These are phyloP conservation scores for Stichopus horrens DNA, from an alignment of 53 echinoderm and acorn worm genomes.

Conservation along the genomic window DNA sequence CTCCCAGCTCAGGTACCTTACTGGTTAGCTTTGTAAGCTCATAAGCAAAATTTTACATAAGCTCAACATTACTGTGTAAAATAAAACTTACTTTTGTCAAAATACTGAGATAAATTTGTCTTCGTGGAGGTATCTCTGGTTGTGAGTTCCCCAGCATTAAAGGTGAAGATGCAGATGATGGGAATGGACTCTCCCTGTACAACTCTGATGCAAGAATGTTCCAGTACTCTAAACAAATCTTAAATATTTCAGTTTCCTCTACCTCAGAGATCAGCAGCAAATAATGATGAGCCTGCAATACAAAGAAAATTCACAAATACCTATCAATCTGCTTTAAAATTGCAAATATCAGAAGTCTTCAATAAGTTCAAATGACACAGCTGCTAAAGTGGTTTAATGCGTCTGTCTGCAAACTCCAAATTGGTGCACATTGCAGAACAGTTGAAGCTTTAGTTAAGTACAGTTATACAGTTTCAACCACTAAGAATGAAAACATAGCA, in stretches of 20 bases:
- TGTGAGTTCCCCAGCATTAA: constrained; percentile 74
- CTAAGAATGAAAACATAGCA: too few species aligned
- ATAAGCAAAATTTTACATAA: too few species aligned
- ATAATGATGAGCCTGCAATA: constrained; percentile 85
- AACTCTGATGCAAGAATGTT: constrained; percentile 89
- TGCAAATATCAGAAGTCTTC: too few species aligned
- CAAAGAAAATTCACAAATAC: background rate
- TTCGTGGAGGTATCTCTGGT: constrained; percentile 86
- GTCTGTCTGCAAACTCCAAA: too few species aligned
- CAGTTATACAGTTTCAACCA: too few species aligned
- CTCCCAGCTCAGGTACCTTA: too few species aligned
- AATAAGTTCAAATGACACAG: too few species aligned
- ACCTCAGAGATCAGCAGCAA: constrained; percentile 90
- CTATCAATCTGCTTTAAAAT: too few species aligned
- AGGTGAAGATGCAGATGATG: constrained; percentile 91
- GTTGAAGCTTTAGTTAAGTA: too few species aligned
- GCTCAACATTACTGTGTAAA: background rate
- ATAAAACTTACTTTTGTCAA: constrained; percentile 73
- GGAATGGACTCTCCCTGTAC: constrained; percentile 94
- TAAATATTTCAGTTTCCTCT: constrained; percentile 98
- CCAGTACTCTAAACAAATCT: constrained; percentile 97
- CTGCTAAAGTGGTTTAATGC: background rate
- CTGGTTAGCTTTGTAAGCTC: too few species aligned
- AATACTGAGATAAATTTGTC: constrained; percentile 73
- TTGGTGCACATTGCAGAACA: too few species aligned